These are phyloP conservation scores for Ariolimax columbianus DNA, from an alignment of 2,888 invertebrate genomes.

Conservation along the genomic window DNA sequence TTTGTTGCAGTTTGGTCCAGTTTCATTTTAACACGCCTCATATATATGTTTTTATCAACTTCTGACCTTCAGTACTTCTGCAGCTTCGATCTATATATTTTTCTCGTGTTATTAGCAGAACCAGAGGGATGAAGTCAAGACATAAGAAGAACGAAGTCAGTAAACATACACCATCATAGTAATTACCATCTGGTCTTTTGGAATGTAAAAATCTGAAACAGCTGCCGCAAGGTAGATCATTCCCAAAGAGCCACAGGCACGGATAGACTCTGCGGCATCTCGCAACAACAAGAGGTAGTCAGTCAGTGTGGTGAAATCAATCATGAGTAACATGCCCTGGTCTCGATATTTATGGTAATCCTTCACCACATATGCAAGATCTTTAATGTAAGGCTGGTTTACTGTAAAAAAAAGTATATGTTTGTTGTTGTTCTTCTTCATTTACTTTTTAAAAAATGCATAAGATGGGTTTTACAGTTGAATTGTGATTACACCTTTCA, in stretches of 20 bases:
- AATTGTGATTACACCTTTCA: too few species aligned
- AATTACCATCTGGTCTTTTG: slow-evolving; percentile 91
- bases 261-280: slow-evolving; percentile 88
- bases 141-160: too few species aligned
- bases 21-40: too few species aligned
- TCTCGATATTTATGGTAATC: slow-evolving; percentile 84
- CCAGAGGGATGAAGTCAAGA: too few species aligned
- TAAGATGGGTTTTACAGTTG: too few species aligned
- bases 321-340: slow-evolving; percentile 78
- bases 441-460: too few species aligned
- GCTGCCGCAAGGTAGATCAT: slow-evolving; percentile 97
- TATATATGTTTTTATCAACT: too few species aligned
- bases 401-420: slow-evolving; percentile 55
- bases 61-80: too few species aligned
- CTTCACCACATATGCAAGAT: slow-evolving; percentile 79
- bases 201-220: slow-evolving; percentile 99
- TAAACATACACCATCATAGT: neutral
- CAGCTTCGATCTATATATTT: too few species aligned
- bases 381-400: slow-evolving; percentile 53
- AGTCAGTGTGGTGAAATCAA: slow-evolving; percentile 85
- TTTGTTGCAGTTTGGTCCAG: too few species aligned
- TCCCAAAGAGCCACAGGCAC: slow-evolving; percentile 84
- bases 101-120: too few species aligned
- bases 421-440: too few species aligned
- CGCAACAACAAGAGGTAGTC: slow-evolving; percentile 95